Conservation (phyloP, 2,888 invertebrate species). For the Nemurella pictetii region DNA sequence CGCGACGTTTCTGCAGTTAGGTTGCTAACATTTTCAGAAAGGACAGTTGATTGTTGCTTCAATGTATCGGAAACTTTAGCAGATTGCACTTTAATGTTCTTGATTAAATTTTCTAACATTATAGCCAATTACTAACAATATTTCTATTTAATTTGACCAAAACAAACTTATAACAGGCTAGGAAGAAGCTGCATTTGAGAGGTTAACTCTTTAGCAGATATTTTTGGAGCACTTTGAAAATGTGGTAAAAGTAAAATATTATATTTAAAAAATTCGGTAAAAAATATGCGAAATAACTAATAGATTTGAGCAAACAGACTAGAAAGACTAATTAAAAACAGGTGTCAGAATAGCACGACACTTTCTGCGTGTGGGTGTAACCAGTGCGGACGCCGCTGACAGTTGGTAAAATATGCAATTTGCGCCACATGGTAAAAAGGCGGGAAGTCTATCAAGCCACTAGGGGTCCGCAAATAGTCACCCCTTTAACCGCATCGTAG, state of each 20-base stretch:
- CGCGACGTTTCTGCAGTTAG: conserved; percentile 48
- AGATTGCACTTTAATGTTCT: conserved; percentile 54
- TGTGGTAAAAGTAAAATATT: background rate
- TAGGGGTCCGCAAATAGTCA: too few relatives aligned
- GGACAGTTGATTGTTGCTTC: conserved; percentile 50
- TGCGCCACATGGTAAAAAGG: background rate
- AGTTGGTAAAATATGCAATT: background rate
- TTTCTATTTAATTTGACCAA: background rate
- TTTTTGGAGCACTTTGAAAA: background rate
- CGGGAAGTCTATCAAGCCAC: background rate
- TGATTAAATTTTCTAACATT: conserved; percentile 57
- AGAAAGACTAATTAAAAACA: background rate
- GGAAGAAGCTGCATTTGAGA: background rate
- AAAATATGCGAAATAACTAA: background rate
- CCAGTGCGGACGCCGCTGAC: background rate
- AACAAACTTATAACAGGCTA: background rate
- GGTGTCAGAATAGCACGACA: background rate
- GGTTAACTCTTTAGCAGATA: background rate
- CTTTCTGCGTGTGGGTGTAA: background rate
- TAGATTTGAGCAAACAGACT: background rate
- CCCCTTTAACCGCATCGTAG: background rate
- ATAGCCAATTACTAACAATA: background rate
- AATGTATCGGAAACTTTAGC: conserved; percentile 50
- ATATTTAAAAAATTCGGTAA: background rate
- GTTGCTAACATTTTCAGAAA: conserved; percentile 49